These are phyloP conservation scores for Aldabrachelys gigantea DNA, from an alignment of 2,113 vertebrate genomes.

Conservation along the genomic window DNA sequence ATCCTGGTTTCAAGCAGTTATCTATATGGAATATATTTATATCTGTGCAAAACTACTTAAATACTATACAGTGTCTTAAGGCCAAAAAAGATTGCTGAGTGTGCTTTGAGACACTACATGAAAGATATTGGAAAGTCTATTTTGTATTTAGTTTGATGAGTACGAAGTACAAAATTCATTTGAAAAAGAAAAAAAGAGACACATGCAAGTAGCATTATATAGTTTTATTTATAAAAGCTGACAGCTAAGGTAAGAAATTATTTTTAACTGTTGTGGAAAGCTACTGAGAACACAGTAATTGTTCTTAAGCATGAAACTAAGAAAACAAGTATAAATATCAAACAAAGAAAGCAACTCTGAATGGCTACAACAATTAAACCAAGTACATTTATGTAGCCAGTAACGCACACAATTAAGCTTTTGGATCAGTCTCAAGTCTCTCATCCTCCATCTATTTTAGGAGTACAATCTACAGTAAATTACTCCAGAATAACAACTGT, in stretches of 20 bases:
- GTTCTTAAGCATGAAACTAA: background rate
- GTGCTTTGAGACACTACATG: background rate
- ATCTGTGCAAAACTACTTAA: background rate
- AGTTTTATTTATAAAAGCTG: background rate
- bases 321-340: background rate
- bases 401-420: background rate
- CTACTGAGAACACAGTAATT: background rate
- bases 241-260: background rate
- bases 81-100: background rate
- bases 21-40: background rate
- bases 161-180: slow-evolving; percentile 52
- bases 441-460: background rate
- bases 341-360: background rate
- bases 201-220: background rate
- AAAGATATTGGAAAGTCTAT: slow-evolving; percentile 30
- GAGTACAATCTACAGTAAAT: background rate
- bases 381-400: background rate
- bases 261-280: background rate
- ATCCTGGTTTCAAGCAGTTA: slow-evolving; percentile 19
- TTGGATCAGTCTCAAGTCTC: accelerated
- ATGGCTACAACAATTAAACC: background rate
- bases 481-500: background rate
- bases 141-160: slow-evolving; percentile 52
- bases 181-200: background rate
- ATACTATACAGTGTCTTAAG: slow-evolving; percentile 37